Base-by-base conservation (phyloP, 92 coral and sea anemone genomes). In the Heliopora coerulea region DNA sequence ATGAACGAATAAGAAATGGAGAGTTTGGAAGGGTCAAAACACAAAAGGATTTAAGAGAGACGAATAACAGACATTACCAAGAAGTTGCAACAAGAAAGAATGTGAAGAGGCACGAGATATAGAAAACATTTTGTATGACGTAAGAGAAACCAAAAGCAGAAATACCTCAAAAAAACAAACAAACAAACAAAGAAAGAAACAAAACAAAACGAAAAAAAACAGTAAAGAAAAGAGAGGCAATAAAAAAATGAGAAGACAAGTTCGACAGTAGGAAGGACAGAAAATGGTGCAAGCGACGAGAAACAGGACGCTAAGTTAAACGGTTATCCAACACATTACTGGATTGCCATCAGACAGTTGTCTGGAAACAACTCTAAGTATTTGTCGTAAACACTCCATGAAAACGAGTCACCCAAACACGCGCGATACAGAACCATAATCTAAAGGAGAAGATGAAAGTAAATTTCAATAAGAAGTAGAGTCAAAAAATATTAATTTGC, bases 291-390 rank as follows among this genome's bases (percentile, higher is more conserved):
- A 34, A 18, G 24, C 11, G 11, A 57, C 18, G 37, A 21, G 37
- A 21, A 21, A 30, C 29, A 23, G 11, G 42, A 37, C 42, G 42
- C 42, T 15, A 46, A 15, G 9, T 46, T 46, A 8, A 46, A 23
- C 27, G 61, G 11, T 28, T 28, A 56, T 28, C 61, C 12, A 56
- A 13, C 29, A 23, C 30, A 86, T 44, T 88, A 93, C 98, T 87
- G 81, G 65, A 90, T 48, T 28, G 96, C 91, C 79, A 93, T 66
- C 31, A 73, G 76, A 14, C 83, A 60, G 73, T 86, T 87, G 68
- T 80, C 85, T 8, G 98, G 98, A 42, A 83, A 90, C 72, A 82
- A 34, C 77, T 72, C 85, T 33, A 83, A 82, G 72, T 83, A 86
- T 60, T 90, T 91, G 48, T 73, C 61, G 60, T 80, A 82, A 19